Conservation (phyloP, 2,888 invertebrate genomes). For the Dioctria rufipes region DNA sequence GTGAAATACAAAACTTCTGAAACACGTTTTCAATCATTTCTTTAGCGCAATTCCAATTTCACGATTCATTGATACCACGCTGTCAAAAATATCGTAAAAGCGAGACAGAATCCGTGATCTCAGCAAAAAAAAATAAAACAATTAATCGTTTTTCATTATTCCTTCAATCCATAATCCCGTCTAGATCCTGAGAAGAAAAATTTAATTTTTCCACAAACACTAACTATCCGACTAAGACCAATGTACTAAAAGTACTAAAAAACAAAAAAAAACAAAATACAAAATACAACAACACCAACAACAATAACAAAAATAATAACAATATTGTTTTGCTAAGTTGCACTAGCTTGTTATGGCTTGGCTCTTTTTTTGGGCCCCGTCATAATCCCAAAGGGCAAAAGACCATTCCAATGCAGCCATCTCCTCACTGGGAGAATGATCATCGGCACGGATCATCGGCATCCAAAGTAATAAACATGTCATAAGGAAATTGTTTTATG, state of each 20-base stretch:
- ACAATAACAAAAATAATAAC: no score
- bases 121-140: neutral
- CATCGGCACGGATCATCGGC: conserved; percentile 35
- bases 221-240: neutral
- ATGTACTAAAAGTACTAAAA: neutral
- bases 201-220: neutral
- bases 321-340: no score
- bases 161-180: neutral
- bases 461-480: conserved; percentile 45
- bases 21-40: neutral
- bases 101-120: conserved; percentile 13
- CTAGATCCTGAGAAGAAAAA: conserved; percentile 5
- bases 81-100: neutral
- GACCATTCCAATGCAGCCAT: conserved; percentile 11
- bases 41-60: conserved; percentile 1
- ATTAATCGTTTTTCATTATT: conserved; percentile 20
- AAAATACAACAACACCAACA: neutral
- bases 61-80: neutral
- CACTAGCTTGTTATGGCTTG: neutral
- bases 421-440: neutral
- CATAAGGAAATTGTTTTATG: conserved; percentile 50
- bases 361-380: neutral
- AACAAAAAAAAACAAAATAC: neutral
- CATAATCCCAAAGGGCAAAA: neutral
- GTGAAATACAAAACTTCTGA: no score